These are phyloP conservation scores for Sylvilagus bachmani DNA, from an alignment of 2,113 vertebrate genomes.

Conservation along the genomic window DNA sequence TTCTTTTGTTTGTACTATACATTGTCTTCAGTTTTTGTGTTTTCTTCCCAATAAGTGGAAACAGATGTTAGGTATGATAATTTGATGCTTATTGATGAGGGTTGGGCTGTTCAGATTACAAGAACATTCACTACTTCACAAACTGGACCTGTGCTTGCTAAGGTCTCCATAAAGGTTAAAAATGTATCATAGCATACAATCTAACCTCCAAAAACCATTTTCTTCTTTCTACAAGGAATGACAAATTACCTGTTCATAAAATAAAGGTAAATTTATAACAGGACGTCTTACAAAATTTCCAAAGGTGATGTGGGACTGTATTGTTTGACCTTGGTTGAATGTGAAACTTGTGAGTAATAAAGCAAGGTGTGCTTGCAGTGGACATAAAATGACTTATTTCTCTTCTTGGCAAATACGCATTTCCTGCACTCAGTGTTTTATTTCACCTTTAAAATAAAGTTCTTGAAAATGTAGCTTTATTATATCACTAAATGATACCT, in stretches of 20 bases:
- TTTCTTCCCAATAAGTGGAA: background rate
- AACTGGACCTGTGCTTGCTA: background rate
- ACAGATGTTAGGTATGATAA: background rate
- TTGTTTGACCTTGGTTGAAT: conserved; percentile 62
- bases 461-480: conserved; percentile 60
- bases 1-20: background rate
- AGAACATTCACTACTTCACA: background rate
- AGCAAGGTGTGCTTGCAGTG: conserved; percentile 31
- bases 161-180: conserved; percentile 49
- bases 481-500: conserved; percentile 25
- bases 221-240: conserved; percentile 60
- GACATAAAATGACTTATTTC: conserved; percentile 67
- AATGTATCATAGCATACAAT: conserved; percentile 29
- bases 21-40: background rate
- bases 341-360: conserved; percentile 62
- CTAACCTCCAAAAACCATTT: conserved; percentile 51
- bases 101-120: background rate
- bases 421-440: conserved; percentile 26
- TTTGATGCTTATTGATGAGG: background rate
- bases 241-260: conserved; percentile 67
- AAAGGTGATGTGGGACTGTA: conserved; percentile 59
- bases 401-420: conserved; percentile 70
- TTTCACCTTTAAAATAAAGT: conserved; percentile 51
- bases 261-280: conserved; percentile 65
- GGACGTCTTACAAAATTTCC: conserved; percentile 47